Evolutionary conservation across 1,140 invertebrate species (phyloP), one percentile per base, ranked within the genome.

Genomic region (Aporrectodea caliginosa): DNA sequence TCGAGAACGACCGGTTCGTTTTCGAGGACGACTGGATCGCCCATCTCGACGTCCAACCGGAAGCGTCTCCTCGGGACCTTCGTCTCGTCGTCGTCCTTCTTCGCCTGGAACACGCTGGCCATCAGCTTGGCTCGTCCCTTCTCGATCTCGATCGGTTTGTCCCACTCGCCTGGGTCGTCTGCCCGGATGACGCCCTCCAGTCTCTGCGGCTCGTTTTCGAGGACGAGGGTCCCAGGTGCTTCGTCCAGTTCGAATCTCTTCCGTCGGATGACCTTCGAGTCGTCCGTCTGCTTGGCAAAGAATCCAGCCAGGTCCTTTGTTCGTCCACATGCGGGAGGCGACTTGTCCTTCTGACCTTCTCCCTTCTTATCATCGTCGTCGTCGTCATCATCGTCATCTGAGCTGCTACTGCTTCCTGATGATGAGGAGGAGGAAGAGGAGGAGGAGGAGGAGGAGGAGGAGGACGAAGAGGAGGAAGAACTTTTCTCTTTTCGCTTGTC

Each of bases 1-100:
- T 76, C 75, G n/a, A 76, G 43, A 0, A 76, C 75, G 16, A 76
- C 75, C 16, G 75, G 75, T 35, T 76, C 75, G 35, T 68, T 76
- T 29, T 76, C 75, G 1, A 76, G 33, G 2, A 76, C 43, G 29
- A 76, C 35, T 27, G 75, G 33, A 35, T 76, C 35, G 29, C 32
- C 75, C 6, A 29, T 76, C 16, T 58, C 75, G 29, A 76, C 35
- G 43, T 76, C 75, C 2, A 76, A 16, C 29, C 29, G 29, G 75
- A 76, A 76, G 6, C 43, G 43, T 58, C 43, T 6, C 43, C 43
- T 6, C 1, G 33, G 33, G 27, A 29, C 29, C 35, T 35, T 76
- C 27, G 75, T 29, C 1, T n/a, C n/a, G 6, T 14, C 16, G 29
- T 32, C 16, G 2, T 74, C 73, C 33, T n/a, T 35, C 2, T 76